These are phyloP conservation scores for Nephrocerus scutellatus DNA, from an alignment of 2,888 invertebrate species.

Conservation along the genomic window DNA sequence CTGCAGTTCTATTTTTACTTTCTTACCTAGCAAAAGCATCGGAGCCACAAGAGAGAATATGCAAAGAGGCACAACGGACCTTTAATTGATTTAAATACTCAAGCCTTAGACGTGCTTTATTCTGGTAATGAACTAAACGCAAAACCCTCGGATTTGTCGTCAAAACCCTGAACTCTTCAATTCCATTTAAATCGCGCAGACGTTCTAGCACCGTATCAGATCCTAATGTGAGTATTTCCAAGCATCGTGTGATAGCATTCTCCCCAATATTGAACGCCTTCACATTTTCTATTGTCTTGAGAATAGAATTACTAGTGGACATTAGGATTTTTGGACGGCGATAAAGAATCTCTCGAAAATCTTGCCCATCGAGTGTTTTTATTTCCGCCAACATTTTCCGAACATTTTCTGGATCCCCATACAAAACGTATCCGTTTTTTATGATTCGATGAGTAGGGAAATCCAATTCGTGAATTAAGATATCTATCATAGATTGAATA, in stretches of 20 bases:
- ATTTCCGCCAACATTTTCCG: slow-evolving; percentile 53
- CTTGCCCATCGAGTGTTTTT: slow-evolving; percentile 50
- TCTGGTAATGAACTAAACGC: slow-evolving; percentile 49
- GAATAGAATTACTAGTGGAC: slow-evolving; percentile 52
- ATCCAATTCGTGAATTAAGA: slow-evolving; percentile 53
- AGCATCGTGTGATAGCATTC: slow-evolving; percentile 50
- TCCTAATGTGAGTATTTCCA: slow-evolving; percentile 55
- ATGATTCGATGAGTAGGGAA: slow-evolving; percentile 51
- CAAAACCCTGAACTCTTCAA: slow-evolving; percentile 57
- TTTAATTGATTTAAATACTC: slow-evolving; percentile 50
- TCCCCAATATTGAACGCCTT: slow-evolving; percentile 54
- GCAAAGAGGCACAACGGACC: slow-evolving; percentile 49
- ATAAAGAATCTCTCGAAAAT: slow-evolving; percentile 52
- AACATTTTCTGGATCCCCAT: slow-evolving; percentile 55
- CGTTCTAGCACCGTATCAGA: slow-evolving; percentile 54
- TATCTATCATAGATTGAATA: slow-evolving; percentile 52
- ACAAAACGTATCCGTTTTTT: slow-evolving; percentile 56
- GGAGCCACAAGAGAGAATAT: slow-evolving; percentile 45
- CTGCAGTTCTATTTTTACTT: background rate
- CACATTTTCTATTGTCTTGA: slow-evolving; percentile 53
- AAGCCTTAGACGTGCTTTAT: slow-evolving; percentile 49
- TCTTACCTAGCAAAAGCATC: slow-evolving; percentile 46
- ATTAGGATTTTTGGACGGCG: slow-evolving; percentile 58
- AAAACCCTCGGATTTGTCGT: slow-evolving; percentile 56
- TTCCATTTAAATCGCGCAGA: slow-evolving; percentile 51